A percentile compares a stretch with the other conserved stretches of the same genome.
phyloP scores from a whole-genome alignment of 2,113 vertebrate species.

The Carassius gibelio region DNA sequence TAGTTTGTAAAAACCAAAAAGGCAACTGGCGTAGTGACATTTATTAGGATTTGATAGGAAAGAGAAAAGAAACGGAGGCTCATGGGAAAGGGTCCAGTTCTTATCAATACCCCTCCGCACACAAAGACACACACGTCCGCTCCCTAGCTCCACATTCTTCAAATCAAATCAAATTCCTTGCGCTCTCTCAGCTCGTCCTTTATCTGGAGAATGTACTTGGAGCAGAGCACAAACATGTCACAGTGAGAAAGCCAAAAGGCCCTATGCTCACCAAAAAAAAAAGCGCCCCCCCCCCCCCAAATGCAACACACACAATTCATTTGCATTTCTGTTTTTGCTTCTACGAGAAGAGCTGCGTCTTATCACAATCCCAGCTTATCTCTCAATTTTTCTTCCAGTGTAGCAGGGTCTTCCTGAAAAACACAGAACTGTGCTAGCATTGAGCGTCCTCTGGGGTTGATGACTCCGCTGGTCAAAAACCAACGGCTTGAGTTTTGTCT shows the following conservation, averaged over 20 bases:
- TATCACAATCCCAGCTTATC: constrained; percentile 76
- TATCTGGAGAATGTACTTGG: constrained; percentile 81
- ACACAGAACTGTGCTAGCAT: constrained; percentile 69
- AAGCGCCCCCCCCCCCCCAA: constrained; percentile 43
- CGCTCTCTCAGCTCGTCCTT: constrained; percentile 73
- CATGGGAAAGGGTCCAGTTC: constrained; percentile 62
- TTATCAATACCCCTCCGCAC: constrained; percentile 65
- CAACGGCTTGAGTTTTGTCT: constrained; percentile 37
- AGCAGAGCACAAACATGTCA: constrained; percentile 80
- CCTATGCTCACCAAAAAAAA: constrained; percentile 45
- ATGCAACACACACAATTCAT: constrained; percentile 57
- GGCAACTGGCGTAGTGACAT: background rate
- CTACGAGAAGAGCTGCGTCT: constrained; percentile 57
- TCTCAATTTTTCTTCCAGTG: constrained; percentile 73
- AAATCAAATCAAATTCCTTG: constrained; percentile 80
- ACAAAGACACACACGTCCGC: constrained; percentile 70
- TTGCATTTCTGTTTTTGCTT: constrained; percentile 69
- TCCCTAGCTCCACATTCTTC: constrained; percentile 73
- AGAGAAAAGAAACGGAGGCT: constrained; percentile 58
- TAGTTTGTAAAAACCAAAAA: background rate
- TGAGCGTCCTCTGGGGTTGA: constrained; percentile 46
- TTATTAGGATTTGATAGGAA: constrained; percentile 21
- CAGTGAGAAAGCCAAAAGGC: constrained; percentile 69
- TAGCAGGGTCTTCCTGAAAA: constrained; percentile 75
- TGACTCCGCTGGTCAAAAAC: constrained; percentile 55